Evolutionary conservation across 2,888 invertebrate species (phyloP).

Genomic region (Hyposoter didymator): DNA sequence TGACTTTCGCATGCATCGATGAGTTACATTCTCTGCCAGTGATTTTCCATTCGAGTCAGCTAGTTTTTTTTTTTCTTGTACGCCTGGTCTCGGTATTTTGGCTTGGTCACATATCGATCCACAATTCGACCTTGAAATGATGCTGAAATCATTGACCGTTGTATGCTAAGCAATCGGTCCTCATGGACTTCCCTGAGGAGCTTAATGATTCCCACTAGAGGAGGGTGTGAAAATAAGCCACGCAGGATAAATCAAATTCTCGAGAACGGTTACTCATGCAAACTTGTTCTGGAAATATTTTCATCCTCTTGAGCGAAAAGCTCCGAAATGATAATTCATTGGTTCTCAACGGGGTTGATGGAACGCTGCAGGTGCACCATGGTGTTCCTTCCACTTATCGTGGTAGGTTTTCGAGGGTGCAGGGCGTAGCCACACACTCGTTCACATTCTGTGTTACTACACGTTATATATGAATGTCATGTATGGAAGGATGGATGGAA

Average conservation of each 20-base stretch:
- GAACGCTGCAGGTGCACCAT: slow-evolving; percentile 71
- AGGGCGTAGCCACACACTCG: slow-evolving; percentile 27
- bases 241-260: too few species aligned
- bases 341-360: slow-evolving; percentile 65
- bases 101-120: not conserved
- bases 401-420: slow-evolving; percentile 42
- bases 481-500: slow-evolving; percentile 30
- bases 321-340: slow-evolving; percentile 60
- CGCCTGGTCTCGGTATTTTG: slow-evolving; percentile 3
- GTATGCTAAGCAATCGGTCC: not conserved
- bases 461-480: slow-evolving; percentile 19
- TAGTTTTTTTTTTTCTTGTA: slow-evolving; percentile 25
- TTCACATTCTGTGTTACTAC: not conserved
- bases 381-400: slow-evolving; percentile 76
- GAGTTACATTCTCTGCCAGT: slow-evolving; percentile 33
- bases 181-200: not conserved
- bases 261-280: not conserved
- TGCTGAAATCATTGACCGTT: not conserved
- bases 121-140: not conserved
- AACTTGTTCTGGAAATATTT: slow-evolving; percentile 56
- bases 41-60: slow-evolving; percentile 28
- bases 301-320: slow-evolving; percentile 43
- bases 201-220: too few species aligned
- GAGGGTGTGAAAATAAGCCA: too few species aligned
- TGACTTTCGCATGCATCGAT: slow-evolving; percentile 39